Evolutionary conservation across 64 coral and sea anemone genomes (phyloP).

Genomic region (Porites australiensis): DNA sequence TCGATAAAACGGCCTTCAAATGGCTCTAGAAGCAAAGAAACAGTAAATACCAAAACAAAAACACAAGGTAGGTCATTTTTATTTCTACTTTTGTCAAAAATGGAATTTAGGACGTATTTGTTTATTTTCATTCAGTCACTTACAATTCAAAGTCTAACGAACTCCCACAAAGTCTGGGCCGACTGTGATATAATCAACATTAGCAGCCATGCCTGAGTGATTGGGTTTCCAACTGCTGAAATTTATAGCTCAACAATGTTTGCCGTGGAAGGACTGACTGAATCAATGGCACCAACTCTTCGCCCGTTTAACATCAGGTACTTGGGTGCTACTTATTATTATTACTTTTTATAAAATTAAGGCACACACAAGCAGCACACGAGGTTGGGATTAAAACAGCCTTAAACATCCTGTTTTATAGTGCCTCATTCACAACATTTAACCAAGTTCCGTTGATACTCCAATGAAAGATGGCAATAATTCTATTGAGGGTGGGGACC

Average conservation of each 20-base stretch:
- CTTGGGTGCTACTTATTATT: too few relatives aligned
- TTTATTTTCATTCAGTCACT: too few relatives aligned
- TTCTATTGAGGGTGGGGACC: conserved; percentile 8
- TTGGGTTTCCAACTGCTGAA: conserved; percentile 34
- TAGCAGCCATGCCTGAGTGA: conserved; percentile 45
- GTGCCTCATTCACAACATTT: conserved; percentile 26
- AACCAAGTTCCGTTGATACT: conserved; percentile 49
- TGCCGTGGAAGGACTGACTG: conserved; percentile 63
- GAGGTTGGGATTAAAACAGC: too few relatives aligned
- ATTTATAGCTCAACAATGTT: conserved; percentile 69
- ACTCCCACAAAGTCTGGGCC: too few relatives aligned
- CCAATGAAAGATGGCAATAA: conserved; percentile 40
- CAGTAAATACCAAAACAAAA: too few relatives aligned
- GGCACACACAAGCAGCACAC: too few relatives aligned
- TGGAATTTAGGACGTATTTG: too few relatives aligned
- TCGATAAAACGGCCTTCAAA: too few relatives aligned
- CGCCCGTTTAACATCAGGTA: conserved; percentile 72
- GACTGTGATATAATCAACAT: conserved; percentile 71
- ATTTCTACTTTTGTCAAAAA: too few relatives aligned
- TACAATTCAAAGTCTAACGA: too few relatives aligned
- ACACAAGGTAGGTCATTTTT: too few relatives aligned
- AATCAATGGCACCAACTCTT: conserved; percentile 67
- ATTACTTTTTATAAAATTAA: not conserved
- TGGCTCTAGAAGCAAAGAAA: too few relatives aligned
- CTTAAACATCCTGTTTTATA: not conserved